phyloP scores from a whole-genome alignment of 2,888 invertebrate species.

The Eristalis pertinax region DNA sequence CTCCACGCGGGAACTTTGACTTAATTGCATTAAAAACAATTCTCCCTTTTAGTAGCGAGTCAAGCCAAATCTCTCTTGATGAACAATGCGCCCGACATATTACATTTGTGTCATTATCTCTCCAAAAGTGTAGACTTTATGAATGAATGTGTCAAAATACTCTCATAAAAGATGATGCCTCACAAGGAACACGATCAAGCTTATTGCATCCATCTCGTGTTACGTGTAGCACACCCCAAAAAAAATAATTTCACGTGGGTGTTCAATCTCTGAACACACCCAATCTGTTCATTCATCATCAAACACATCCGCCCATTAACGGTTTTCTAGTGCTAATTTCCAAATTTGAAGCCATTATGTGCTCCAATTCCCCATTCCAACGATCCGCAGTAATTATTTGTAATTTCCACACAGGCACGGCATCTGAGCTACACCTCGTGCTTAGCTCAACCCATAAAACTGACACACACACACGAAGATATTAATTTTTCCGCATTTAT shows the following conservation, averaged over 20 bases:
- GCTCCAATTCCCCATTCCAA: constrained; percentile 54
- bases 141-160: too few relatives aligned
- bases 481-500: constrained; percentile 1
- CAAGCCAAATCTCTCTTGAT: too few relatives aligned
- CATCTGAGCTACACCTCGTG: constrained; percentile 10
- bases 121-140: too few relatives aligned
- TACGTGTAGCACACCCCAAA: not conserved
- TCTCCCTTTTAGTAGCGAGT: too few relatives aligned
- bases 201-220: not conserved
- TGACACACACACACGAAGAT: not conserved
- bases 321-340: constrained; percentile 32
- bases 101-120: too few relatives aligned
- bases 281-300: constrained; percentile 10
- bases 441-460: constrained; percentile 42
- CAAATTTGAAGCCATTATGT: constrained; percentile 48
- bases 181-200: not conserved
- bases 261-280: constrained; percentile 3
- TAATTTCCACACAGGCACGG: constrained; percentile 15
- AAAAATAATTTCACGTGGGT: not conserved
- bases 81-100: too few relatives aligned
- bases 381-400: constrained; percentile 29
- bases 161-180: too few relatives aligned
- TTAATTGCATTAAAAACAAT: too few relatives aligned
- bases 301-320: constrained; percentile 30
- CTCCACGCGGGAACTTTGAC: too few relatives aligned